Percentiles rank a stretch among this genome's conserved stretches.
These are phyloP conservation scores for Latrodectus elegans DNA, from an alignment of 2,888 invertebrate species.

Conservation along the genomic window DNA sequence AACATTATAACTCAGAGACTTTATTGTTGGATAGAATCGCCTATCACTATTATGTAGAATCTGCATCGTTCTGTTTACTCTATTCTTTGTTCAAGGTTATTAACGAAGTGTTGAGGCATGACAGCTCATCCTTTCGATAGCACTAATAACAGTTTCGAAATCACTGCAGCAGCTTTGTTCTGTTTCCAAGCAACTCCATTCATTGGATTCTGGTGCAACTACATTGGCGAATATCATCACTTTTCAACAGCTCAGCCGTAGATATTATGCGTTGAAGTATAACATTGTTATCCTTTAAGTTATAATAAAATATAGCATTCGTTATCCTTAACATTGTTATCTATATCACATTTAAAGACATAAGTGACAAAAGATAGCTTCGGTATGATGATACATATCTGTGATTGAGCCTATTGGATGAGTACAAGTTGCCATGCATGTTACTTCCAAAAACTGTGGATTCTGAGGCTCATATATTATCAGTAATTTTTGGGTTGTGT, in stretches of 20 bases:
- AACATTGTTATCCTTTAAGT: neutral
- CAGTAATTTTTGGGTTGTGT: neutral
- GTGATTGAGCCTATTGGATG: neutral
- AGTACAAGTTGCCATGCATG: neutral
- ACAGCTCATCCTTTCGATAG: neutral
- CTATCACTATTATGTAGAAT: neutral
- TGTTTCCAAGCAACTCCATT: neutral
- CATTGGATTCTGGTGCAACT: neutral
- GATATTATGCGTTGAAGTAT: neutral
- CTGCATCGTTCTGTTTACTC: neutral
- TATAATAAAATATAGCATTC: too few species aligned
- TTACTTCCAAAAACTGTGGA: neutral
- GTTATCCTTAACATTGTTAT: neutral
- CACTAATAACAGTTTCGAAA: neutral
- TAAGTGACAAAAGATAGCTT: neutral
- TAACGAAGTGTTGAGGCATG: neutral
- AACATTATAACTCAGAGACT: neutral
- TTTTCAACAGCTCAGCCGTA: neutral
- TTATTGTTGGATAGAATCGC: neutral
- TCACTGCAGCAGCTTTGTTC: neutral
- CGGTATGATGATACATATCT: neutral
- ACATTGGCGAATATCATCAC: neutral
- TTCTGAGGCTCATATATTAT: neutral
- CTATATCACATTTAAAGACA: neutral
- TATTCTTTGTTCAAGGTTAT: neutral